Conservation (phyloP, 37 sponge, comb jelly and placozoan genomes). For the Oscarella lobularis region DNA sequence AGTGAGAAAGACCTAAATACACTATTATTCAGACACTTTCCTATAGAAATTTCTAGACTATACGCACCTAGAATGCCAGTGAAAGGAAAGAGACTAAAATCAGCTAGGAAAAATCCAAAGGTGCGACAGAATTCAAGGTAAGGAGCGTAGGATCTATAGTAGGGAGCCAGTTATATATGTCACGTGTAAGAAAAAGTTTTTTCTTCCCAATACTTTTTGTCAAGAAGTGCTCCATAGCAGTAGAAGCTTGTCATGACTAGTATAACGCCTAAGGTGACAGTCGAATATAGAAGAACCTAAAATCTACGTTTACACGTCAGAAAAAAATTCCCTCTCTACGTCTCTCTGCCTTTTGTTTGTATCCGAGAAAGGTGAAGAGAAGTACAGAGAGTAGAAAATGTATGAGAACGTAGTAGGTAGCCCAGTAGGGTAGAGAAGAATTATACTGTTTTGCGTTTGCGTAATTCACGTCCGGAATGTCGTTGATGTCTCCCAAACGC, state of each 20-base stretch:
- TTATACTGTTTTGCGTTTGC: constrained; percentile 32
- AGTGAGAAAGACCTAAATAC: not conserved
- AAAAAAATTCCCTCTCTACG: not conserved
- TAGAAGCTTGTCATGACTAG: not conserved
- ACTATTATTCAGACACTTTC: not conserved
- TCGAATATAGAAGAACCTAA: not conserved
- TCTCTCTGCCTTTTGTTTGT: constrained; percentile 2
- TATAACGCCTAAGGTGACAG: not conserved
- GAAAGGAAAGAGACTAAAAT: not conserved
- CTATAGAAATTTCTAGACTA: not conserved
- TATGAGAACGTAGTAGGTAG: constrained; percentile 32
- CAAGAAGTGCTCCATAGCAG: not conserved
- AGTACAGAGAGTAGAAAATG: constrained; percentile 39
- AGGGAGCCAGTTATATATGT: too few species aligned
- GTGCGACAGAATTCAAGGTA: not conserved
- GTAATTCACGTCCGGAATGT: constrained; percentile 24
- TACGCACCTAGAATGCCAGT: not conserved
- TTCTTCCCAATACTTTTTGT: constrained; percentile 4
- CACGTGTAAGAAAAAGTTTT: too few species aligned
- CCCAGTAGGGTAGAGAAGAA: constrained; percentile 25
- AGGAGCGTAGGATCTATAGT: not conserved
- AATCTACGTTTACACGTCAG: not conserved
- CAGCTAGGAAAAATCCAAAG: not conserved
- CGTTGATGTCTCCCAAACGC: constrained; percentile 45
- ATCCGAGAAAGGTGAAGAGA: constrained; percentile 15